These are phyloP conservation scores for Micromesistius poutassou DNA, from an alignment of 2,797 vertebrate genomes.

Conservation along the genomic window DNA sequence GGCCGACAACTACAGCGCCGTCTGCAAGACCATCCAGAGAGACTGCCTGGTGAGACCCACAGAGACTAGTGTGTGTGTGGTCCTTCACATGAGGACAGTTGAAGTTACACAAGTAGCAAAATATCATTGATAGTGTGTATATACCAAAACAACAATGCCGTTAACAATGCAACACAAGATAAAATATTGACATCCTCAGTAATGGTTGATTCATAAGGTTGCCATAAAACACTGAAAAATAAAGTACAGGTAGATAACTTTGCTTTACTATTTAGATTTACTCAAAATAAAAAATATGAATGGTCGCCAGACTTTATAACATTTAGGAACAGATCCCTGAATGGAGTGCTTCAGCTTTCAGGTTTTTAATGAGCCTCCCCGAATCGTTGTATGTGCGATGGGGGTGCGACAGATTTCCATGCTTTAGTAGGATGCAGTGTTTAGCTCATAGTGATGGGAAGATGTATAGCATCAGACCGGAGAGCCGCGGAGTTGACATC, in stretches of 20 bases:
- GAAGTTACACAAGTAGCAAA: not conserved
- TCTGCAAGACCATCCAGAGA: constrained; percentile 90
- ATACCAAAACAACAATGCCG: too few relatives aligned
- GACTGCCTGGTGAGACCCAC: constrained; percentile 85
- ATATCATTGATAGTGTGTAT: too few relatives aligned
- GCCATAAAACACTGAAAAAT: not conserved
- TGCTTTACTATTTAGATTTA: not conserved
- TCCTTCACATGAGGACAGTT: not conserved
- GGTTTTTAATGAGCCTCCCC: not conserved
- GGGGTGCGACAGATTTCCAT: not conserved
- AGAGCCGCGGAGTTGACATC: too few relatives aligned
- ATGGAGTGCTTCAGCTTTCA: not conserved
- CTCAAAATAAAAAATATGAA: not conserved
- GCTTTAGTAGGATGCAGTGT: not conserved
- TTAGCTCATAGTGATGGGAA: not conserved
- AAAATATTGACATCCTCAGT: not conserved
- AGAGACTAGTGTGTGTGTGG: not conserved
- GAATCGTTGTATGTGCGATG: too few relatives aligned
- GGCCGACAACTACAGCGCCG: constrained; percentile 81
- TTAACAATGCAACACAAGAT: not conserved
- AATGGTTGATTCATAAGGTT: too few relatives aligned
- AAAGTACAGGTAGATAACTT: not conserved
- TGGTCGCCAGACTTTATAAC: not conserved
- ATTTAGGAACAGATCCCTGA: not conserved
- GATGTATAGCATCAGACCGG: too few relatives aligned